Evolutionary conservation across 2,113 vertebrate species (phyloP), one percentile per base, ranked within the genome.

Genomic region (Colistium nudipinnis): DNA sequence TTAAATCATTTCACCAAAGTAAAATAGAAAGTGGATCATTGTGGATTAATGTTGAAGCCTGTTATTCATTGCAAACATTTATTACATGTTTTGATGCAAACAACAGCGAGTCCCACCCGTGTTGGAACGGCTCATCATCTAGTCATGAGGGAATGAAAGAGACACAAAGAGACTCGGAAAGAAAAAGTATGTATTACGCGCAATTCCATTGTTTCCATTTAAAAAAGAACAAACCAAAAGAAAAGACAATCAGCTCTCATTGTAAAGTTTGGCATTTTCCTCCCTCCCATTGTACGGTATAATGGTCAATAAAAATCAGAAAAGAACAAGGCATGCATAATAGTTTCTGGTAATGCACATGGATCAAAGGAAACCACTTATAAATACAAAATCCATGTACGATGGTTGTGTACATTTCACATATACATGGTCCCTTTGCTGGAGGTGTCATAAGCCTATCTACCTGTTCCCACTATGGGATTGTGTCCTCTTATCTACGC

Each of bases 11-110:
- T 55, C 3, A 70, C 2, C 6, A 27, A 55, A 38, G 7, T 13
- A 19, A 43, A 54, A 49, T 45, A 41, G 41, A 36, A 44, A 68
- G 39, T 33, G 27, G 69, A 44, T 62, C 30, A 70, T 76, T 53
- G 17, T 48, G 41, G 62, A 84, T 63, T 31, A 70, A 53, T 81
- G 53, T 87, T 81, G 62, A 88, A 74, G 82, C 70, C 83, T 68
- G 74, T 89, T 89, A 83, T 91, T 92, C 83, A 90, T 89, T 92
- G 88, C 89, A 93, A 93, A 93, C 90, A 93, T 93, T 93, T 93
- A 93, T 93, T 92, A 92, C 88, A 92, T 86, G 80, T 84, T 82
- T 83, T 88, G 88, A 89, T 89, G 87, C 85, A 88, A 90, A 92
- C 85, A 90, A 81, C 83, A 84, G 76, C 76, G 66, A 74, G 80